Evolutionary conservation across 2,113 vertebrate genomes (phyloP).

Genomic region (Canis aureus): DNA sequence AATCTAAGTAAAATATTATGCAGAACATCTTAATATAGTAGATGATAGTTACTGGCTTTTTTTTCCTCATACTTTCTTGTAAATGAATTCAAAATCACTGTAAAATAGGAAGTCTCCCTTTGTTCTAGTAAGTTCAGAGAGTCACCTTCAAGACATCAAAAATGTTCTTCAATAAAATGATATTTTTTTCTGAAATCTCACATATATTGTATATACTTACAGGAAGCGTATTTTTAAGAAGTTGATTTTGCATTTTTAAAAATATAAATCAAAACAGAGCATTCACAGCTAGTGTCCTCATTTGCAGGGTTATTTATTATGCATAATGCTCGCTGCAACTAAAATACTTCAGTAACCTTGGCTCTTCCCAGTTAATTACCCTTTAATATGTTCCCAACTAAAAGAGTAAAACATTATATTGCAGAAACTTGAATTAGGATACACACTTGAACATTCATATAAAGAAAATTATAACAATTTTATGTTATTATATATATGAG

Average conservation of each 20-base stretch:
- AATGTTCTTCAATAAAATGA: background rate
- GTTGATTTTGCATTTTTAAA: conserved; percentile 7
- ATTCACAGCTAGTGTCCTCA: background rate
- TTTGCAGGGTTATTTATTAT: background rate
- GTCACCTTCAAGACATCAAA: background rate
- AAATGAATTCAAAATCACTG: background rate
- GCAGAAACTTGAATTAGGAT: background rate
- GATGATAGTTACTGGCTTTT: background rate
- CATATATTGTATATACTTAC: background rate
- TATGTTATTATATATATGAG: background rate
- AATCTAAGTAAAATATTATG: background rate
- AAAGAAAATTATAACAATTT: background rate
- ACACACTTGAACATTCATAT: background rate
- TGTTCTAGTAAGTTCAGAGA: background rate
- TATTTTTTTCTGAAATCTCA: background rate
- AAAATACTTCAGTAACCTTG: background rate
- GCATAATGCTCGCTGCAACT: background rate
- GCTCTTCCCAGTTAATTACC: background rate
- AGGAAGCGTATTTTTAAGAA: background rate
- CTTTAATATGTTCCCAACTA: background rate
- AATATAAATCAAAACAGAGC: background rate
- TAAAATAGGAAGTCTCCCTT: background rate
- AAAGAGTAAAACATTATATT: background rate
- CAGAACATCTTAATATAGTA: background rate
- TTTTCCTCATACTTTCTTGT: background rate